Evolutionary conservation across 2,113 vertebrate species (phyloP), one percentile per base, ranked within the genome.

Genomic region (Corydoras maculifer): DNA sequence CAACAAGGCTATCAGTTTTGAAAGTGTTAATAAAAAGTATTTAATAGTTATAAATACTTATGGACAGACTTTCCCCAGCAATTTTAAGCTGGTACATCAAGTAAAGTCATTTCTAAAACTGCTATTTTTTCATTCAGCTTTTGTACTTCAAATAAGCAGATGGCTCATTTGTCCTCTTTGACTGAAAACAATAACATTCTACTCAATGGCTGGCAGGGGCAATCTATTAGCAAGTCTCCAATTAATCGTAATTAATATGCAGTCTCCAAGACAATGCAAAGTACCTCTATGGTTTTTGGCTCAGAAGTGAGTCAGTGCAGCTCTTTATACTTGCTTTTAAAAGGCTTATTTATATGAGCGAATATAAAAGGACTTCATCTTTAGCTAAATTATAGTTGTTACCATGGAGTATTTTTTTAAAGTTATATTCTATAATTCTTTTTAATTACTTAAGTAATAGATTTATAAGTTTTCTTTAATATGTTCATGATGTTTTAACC

Each of bases 221-320:
- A 78, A 70, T 78, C 69, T 18, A 43, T 60, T 54, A 51, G 59
- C 66, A 51, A 74, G 58, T 68, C 50, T 25, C 82, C 76, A 74
- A 79, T 84, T 80, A 77, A 82, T 84, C 76, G 68, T 31, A 74
- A 50, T 81, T 81, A 80, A 49, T 54, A 69, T 54, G 60, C 81
- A 65, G 66, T 51, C 70, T 8, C 66, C 25, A 65, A 69, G 29
- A 65, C 31, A 62, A 43, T 67, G 58, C 55, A 55, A 68, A 49
- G 4, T 50, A 58, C 67, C 68, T 31, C 10, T 15, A 12, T 67
- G 30, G 49, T 5, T 66, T 73, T 61, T 12, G 60, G 48, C 58
- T 62, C 50, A 53, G 43, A 50, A 70, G 30, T 25, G 13, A 30
- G 49, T 35, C 55, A 8, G 30, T 51, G 32, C 8, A 29, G 59